These are phyloP conservation scores for Ichneumoninae sp. DNA, from an alignment of 2,888 invertebrate genomes.

Conservation along the genomic window DNA sequence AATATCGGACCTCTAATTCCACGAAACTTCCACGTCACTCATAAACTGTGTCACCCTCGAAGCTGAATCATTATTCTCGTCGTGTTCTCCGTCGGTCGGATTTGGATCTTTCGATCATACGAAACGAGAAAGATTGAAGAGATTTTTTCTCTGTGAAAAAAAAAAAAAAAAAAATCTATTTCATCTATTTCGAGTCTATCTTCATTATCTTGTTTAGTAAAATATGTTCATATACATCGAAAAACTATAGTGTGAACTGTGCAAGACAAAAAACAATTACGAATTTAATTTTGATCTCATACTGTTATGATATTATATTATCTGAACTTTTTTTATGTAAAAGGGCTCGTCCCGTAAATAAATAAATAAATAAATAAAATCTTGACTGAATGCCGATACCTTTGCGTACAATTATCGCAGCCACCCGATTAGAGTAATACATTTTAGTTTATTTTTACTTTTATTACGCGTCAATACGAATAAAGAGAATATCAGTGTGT, in stretches of 20 bases:
- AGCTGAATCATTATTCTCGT: conserved; percentile 8
- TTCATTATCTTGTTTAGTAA: no score
- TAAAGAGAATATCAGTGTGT: conserved; percentile 8
- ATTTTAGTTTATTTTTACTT: not conserved
- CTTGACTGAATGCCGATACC: not conserved
- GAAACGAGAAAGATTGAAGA: conserved; percentile 10
- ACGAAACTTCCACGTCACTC: not conserved
- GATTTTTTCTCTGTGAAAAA: not conserved
- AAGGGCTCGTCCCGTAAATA: no score
- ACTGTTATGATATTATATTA: no score
- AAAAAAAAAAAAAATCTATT: not conserved
- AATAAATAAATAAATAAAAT: not conserved
- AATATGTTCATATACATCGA: no score
- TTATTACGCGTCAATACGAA: not conserved
- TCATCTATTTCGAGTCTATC: no score
- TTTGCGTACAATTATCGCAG: not conserved
- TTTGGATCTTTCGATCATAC: not conserved
- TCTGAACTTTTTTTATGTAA: no score
- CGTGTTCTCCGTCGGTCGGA: not conserved
- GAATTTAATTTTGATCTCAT: no score
- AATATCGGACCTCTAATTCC: not conserved
- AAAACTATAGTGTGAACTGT: no score
- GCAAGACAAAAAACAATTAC: no score
- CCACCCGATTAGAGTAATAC: conserved; percentile 11
- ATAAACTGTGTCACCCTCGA: not conserved